Evolutionary conservation across 2,888 invertebrate genomes (phyloP).

Genomic region (Parascotia fuliginaria): DNA sequence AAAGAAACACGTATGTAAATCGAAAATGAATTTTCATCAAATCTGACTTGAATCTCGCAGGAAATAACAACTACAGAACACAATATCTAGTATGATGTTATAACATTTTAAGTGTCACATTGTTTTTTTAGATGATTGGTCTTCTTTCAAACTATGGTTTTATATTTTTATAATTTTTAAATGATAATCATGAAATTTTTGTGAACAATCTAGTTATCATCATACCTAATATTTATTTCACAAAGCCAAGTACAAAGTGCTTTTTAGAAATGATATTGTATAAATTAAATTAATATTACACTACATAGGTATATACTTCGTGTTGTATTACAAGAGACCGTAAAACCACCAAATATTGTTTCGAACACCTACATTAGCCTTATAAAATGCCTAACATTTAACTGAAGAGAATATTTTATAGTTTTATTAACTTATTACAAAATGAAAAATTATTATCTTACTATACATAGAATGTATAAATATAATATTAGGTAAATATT

Average conservation of each 20-base stretch:
- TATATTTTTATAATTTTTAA: constrained; percentile 37
- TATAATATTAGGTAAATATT: constrained; percentile 77
- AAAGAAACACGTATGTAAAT: constrained; percentile 5
- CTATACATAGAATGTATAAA: constrained; percentile 84
- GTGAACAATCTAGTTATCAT: constrained; percentile 17
- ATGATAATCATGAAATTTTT: constrained; percentile 21
- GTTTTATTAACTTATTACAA: constrained; percentile 86
- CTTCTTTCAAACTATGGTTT: constrained; percentile 25
- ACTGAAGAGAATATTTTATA: constrained; percentile 84
- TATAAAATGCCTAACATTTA: constrained; percentile 83
- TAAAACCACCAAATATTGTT: constrained; percentile 83
- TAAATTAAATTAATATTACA: constrained; percentile 27
- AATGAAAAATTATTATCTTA: constrained; percentile 80
- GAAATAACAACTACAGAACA: constrained; percentile 6
- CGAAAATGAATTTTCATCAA: constrained; percentile 8
- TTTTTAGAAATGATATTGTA: constrained; percentile 64
- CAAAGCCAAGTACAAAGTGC: constrained; percentile 83
- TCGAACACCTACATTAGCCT: constrained; percentile 83
- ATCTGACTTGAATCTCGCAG: constrained; percentile 35
- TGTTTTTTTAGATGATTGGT: constrained; percentile 12
- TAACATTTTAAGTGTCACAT: constrained; percentile 12
- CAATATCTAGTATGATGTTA: constrained; percentile 8
- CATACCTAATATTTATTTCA: constrained; percentile 41
- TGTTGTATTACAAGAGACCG: constrained; percentile 71
- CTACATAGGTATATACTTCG: constrained; percentile 65